phyloP scores from a whole-genome alignment of 2,888 invertebrate species.

The Oxytorus armatus region DNA sequence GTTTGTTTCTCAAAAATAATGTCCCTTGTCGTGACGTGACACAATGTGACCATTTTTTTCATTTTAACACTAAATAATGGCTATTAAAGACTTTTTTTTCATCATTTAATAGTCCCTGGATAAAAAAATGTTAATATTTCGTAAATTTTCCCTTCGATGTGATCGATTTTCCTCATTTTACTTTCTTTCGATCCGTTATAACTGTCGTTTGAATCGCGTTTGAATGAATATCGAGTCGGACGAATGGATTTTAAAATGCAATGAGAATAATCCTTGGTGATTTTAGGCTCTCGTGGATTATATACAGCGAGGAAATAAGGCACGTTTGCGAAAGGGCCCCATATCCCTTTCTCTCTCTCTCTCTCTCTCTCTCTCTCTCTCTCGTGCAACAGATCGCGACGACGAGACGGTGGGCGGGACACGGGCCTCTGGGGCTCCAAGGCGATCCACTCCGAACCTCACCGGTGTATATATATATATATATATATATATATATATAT shows the following conservation, averaged over 20 bases:
- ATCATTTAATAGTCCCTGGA: no score
- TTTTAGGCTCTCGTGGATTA: conserved; percentile 54
- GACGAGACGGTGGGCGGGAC: conserved; percentile 84
- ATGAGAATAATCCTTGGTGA: conserved; percentile 24
- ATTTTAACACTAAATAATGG: no score
- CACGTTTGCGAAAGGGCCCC: conserved; percentile 64
- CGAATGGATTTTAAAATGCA: conserved; percentile 11
- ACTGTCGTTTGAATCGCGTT: conserved; percentile 20
- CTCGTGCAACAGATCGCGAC: conserved; percentile 65
- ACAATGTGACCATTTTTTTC: no score
- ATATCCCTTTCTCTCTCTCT: conserved; percentile 20
- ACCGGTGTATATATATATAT: no score
- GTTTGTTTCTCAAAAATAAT: no score
- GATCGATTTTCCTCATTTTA: background rate
- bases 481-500: no score
- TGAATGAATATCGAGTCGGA: conserved; percentile 20
- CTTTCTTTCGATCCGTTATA: no score
- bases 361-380: conserved; percentile 1
- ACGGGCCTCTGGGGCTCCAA: conserved; percentile 84
- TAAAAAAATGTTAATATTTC: background rate
- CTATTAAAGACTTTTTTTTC: no score
- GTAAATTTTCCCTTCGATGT: background rate
- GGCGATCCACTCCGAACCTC: conserved; percentile 84
- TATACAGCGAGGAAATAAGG: conserved; percentile 58
- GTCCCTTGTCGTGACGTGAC: background rate